These are phyloP conservation scores for Heliopora coerulea DNA, from an alignment of 92 coral and sea anemone genomes.

Conservation along the genomic window DNA sequence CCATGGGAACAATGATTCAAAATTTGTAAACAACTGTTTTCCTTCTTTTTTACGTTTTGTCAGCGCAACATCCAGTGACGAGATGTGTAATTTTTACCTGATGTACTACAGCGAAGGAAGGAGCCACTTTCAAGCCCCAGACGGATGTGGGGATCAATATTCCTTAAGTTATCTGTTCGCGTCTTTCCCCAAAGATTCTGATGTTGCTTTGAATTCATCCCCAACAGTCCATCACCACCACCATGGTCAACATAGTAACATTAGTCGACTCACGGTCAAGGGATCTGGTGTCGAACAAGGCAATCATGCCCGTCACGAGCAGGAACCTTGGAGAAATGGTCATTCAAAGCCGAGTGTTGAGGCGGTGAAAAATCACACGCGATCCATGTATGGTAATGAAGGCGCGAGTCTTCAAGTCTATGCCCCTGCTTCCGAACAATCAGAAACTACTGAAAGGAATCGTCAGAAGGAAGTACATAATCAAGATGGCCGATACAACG, in stretches of 20 bases:
- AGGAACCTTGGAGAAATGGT: background rate
- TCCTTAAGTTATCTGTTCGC: constrained; percentile 5
- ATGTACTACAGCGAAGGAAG: constrained; percentile 79
- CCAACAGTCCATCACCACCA: constrained; percentile 27
- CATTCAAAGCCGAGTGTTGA: no score
- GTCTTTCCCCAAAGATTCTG: constrained; percentile 27
- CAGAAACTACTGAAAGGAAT: no score
- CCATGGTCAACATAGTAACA: background rate
- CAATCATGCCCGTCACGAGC: background rate
- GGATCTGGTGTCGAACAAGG: background rate
- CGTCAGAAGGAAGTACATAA: no score
- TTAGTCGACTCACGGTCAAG: background rate
- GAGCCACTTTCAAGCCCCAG: background rate
- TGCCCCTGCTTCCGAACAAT: no score
- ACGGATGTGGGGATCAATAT: background rate
- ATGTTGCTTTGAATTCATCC: constrained; percentile 21
- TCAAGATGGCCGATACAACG: no score
- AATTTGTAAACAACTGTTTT: no score
- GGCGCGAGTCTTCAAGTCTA: no score
- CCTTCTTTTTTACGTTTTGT: no score
- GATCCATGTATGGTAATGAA: no score
- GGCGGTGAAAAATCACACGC: no score
- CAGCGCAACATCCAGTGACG: constrained; percentile 75
- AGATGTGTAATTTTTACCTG: constrained; percentile 98
- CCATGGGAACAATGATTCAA: no score